Conservation (phyloP, 1,140 invertebrate genomes). For the Temnothorax longispinosus region DNA sequence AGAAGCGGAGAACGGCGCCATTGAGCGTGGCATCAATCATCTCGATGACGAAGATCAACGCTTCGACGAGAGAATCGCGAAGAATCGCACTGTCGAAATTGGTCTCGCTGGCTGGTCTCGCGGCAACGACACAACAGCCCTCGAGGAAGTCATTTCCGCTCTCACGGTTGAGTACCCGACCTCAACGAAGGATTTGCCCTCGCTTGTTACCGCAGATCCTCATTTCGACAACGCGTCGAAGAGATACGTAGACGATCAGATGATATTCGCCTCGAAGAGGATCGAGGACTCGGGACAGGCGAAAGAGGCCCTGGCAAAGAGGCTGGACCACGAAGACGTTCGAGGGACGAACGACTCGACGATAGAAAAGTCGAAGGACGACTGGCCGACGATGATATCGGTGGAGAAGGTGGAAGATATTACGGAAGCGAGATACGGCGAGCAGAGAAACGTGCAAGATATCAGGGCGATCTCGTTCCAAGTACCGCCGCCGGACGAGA, state of each 20-base stretch:
- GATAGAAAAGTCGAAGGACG: not conserved
- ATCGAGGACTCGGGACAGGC: conserved; percentile 41
- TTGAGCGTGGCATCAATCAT: conserved; percentile 74
- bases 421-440: conserved; percentile 24
- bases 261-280: not conserved
- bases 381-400: conserved; percentile 12
- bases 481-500: conserved; percentile 46
- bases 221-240: conserved; percentile 51
- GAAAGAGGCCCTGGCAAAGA: conserved; percentile 34
- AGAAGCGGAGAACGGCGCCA: conserved; percentile 72
- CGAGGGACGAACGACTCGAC: not conserved
- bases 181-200: conserved; percentile 12
- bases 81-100: conserved; percentile 45
- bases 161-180: conserved; percentile 6
- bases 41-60: conserved; percentile 57
- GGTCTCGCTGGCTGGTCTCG: not conserved
- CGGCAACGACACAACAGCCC: conserved; percentile 23
- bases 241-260: not conserved
- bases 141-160: conserved; percentile 20
- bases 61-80: conserved; percentile 42
- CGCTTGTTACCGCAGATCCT: conserved; percentile 22
- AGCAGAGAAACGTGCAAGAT: conserved; percentile 62
- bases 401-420: not conserved
- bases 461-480: conserved; percentile 68
- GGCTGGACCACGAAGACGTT: not conserved